A percentile compares a stretch with the other conserved stretches of the same genome.
These are phyloP conservation scores for Struthio camelus DNA, from an alignment of 2,113 vertebrate genomes.

Conservation along the genomic window DNA sequence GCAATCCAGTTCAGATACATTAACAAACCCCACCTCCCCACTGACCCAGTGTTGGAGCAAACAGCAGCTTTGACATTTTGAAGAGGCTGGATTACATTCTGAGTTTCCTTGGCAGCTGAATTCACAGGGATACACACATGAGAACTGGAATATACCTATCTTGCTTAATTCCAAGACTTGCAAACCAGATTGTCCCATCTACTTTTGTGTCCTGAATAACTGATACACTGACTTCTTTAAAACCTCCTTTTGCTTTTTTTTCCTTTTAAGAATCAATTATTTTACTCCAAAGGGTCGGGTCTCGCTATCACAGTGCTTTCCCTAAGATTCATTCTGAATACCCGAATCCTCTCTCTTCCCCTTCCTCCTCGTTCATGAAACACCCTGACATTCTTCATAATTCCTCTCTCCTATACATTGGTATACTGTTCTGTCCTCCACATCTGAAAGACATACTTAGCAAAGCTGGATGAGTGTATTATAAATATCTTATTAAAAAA, in stretches of 20 bases:
- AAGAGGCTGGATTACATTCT: fast-evolving
- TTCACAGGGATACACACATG: background rate
- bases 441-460: background rate
- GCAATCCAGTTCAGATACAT: background rate
- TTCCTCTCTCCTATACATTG: background rate
- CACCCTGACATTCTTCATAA: background rate
- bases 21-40: background rate
- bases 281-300: background rate
- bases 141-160: background rate
- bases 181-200: background rate
- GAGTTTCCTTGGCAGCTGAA: background rate
- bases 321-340: background rate
- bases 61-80: background rate
- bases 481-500: background rate
- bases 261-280: background rate
- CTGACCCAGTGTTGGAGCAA: background rate
- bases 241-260: background rate
- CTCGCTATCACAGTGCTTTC: background rate
- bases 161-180: background rate
- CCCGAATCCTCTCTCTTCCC: background rate
- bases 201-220: background rate
- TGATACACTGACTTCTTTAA: background rate
- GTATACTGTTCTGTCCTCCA: background rate
- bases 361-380: background rate
- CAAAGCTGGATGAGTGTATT: background rate